Conservation (phyloP, 1,140 invertebrate genomes). For the Scaptomyza montana region DNA sequence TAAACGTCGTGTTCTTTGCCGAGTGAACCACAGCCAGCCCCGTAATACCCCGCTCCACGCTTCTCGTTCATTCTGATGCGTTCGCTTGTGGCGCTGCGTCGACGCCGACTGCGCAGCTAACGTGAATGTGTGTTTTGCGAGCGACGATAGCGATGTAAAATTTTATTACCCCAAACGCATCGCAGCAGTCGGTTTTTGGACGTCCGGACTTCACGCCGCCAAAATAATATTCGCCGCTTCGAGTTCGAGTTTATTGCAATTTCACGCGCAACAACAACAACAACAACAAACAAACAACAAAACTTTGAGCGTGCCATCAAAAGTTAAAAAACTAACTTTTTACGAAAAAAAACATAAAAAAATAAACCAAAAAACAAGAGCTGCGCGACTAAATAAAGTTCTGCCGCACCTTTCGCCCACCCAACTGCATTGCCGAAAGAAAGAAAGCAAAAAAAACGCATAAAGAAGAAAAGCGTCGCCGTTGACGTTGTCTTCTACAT, state of each 20-base stretch:
- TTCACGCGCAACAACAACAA: constrained; percentile 38
- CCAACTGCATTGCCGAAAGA: constrained; percentile 17
- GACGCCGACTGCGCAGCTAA: constrained; percentile 43
- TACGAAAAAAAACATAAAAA: not conserved
- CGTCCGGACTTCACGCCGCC: constrained; percentile 78
- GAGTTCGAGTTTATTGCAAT: constrained; percentile 58
- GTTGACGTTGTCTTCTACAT: constrained; percentile 8
- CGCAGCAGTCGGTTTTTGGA: constrained; percentile 79
- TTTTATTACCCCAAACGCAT: constrained; percentile 82
- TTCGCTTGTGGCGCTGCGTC: constrained; percentile 31
- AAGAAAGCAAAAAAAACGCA: constrained; percentile 21
- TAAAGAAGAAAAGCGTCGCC: constrained; percentile 11
- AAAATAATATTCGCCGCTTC: constrained; percentile 49
- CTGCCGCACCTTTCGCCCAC: constrained; percentile 1
- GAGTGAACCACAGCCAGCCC: not conserved
- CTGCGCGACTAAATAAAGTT: constrained; percentile 45
- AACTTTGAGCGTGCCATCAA: constrained; percentile 48
- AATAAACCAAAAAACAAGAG: constrained; percentile 8
- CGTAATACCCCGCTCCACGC: not conserved
- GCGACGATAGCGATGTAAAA: constrained; percentile 67
- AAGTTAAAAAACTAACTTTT: constrained; percentile 54
- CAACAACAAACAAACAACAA: constrained; percentile 16
- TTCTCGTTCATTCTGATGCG: constrained; percentile 11
- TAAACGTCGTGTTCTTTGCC: constrained; percentile 5
- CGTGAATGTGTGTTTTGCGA: constrained; percentile 16